Evolutionary conservation across 2,797 vertebrate species (phyloP), one percentile per base, ranked within the genome.

Genomic region (Muraenolepis orangiensis): DNA sequence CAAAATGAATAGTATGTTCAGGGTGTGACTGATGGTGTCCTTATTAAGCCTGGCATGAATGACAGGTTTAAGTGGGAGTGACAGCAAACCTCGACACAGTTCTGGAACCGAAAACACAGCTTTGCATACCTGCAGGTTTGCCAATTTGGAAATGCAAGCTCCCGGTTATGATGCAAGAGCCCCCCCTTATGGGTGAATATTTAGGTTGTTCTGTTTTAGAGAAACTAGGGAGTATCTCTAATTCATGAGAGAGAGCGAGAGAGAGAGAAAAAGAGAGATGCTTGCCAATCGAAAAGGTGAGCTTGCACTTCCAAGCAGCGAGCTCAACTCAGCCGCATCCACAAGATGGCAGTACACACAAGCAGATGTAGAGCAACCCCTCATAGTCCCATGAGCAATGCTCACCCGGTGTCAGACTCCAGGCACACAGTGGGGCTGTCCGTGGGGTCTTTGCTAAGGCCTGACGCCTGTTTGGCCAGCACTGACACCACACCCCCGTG

Each of bases 391-490:
- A n/a, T 26, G 57, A 11, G 57, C n/a, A 26, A n/a, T 11, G 57
- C 95, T 95, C 87, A 99, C 97, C 98, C 97, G 0, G 89, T 94
- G 79, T 99, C 96, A 0, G 96, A 98, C 87, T 99, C 97, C 87
- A 98, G 90, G 78, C 97, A 99, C 76, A 99, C 96, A 29, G 98
- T 96, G 0, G 98, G 96, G 0, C 89, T 88, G 76, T 99, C 98
- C 0, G 97, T 98, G 0, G 95, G 94, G 88, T 99, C 98, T 14
- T 92, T 92, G 66, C 92, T 95, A 30, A 99, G 93, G 84, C 95
- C 95, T 69, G 95, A 94, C 42, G 97, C 98, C 83, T 98, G 95
- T 86, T 95, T 95, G 68, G 96, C 95, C 23, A 99, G 91, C 73
- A 99, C 96, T 0, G 97, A 98, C 82, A 98, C 94, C 36, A 98